phyloP scores from a whole-genome alignment of 2,888 invertebrate species.

The Lasioglossum morio region DNA sequence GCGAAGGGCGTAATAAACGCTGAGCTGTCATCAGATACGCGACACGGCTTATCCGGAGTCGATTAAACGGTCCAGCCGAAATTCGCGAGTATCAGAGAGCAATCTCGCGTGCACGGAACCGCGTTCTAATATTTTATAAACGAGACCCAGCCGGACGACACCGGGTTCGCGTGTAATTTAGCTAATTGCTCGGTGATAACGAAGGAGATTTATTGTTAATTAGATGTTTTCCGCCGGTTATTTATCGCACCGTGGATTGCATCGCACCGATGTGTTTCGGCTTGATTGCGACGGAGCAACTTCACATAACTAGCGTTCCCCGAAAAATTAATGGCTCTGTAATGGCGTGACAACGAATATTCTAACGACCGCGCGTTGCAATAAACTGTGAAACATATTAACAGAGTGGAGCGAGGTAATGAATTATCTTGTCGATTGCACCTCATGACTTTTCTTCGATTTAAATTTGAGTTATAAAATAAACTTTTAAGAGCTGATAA shows the following conservation, averaged over 20 bases:
- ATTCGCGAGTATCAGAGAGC: background rate
- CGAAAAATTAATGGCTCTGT: background rate
- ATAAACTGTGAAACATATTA: background rate
- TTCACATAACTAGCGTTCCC: background rate
- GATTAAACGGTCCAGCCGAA: slow-evolving; percentile 44
- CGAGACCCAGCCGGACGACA: slow-evolving; percentile 25
- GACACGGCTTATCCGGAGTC: slow-evolving; percentile 27
- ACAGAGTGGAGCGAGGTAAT: background rate
- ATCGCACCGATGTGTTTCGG: background rate
- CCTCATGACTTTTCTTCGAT: no score
- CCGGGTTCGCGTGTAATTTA: slow-evolving; percentile 33
- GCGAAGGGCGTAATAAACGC: slow-evolving; percentile 21
- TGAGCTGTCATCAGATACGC: slow-evolving; percentile 38
- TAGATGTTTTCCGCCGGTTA: slow-evolving; percentile 23
- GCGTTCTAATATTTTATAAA: slow-evolving; percentile 49
- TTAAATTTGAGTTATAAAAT: no score
- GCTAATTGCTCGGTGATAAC: slow-evolving; percentile 48
- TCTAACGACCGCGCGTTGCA: background rate
- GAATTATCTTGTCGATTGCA: no score
- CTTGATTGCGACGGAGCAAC: background rate
- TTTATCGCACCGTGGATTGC: slow-evolving; percentile 21
- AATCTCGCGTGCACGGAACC: slow-evolving; percentile 26
- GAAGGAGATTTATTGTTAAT: slow-evolving; percentile 49
- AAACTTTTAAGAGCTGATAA: no score
- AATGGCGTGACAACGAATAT: background rate